These are phyloP conservation scores for Calcarius lapponicus DNA, from an alignment of 2,797 vertebrate genomes.

Conservation along the genomic window DNA sequence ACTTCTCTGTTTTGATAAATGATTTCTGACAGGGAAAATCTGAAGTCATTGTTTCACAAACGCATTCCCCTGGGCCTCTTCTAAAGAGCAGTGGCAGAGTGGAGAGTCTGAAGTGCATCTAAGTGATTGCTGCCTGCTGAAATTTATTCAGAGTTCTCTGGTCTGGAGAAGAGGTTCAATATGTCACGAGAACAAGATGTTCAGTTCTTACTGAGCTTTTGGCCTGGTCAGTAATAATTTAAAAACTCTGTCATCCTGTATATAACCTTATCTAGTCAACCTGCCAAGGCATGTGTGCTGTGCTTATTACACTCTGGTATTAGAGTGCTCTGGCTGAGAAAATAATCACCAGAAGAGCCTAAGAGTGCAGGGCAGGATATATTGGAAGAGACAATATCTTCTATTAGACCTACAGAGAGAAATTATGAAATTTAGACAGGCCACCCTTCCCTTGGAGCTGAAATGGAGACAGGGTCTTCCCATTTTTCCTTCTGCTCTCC, in stretches of 20 bases:
- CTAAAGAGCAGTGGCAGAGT: neutral
- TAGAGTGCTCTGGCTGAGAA: neutral
- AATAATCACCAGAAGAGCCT: neutral
- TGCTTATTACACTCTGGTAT: neutral
- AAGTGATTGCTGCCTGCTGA: neutral
- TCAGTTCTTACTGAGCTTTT: neutral
- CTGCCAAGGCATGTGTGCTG: neutral
- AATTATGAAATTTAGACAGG: neutral
- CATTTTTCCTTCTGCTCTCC: no score
- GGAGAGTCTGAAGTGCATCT: neutral
- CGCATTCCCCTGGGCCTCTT: neutral
- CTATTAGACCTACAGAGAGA: neutral
- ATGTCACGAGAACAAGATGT: neutral
- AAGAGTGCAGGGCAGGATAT: neutral
- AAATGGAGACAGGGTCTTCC: neutral
- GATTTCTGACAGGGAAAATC: neutral
- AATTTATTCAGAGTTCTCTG: neutral
- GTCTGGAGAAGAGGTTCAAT: neutral
- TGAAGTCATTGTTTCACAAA: neutral
- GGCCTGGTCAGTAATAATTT: neutral
- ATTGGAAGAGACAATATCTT: neutral
- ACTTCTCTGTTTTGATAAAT: neutral
- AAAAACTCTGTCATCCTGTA: neutral
- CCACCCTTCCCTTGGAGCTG: neutral
- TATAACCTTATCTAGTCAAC: neutral